A percentile compares a stretch with the other conserved stretches of the same genome.
phyloP scores from a whole-genome alignment of 37 sponge, comb jelly and placozoan genomes.

The Axinella damicornis region DNA sequence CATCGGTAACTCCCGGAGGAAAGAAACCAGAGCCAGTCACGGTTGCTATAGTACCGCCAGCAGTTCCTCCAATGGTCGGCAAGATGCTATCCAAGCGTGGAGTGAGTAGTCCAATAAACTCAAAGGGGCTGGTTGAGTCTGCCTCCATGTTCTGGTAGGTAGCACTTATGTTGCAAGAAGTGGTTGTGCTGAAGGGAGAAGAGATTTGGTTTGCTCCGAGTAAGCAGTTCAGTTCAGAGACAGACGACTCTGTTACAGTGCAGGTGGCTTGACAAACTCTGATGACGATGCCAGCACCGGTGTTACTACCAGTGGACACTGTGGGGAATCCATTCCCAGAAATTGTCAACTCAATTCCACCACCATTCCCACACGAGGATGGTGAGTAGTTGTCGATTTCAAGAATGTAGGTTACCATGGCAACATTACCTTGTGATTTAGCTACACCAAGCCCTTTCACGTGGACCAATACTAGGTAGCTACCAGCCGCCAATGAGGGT shows the following conservation, averaged over 20 bases:
- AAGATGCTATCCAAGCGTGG: conserved; percentile 61
- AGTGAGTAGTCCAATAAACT: conserved; percentile 52
- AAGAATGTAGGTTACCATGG: conserved; percentile 26
- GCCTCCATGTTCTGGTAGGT: neutral
- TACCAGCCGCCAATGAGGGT: conserved; percentile 53
- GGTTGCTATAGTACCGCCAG: conserved; percentile 89
- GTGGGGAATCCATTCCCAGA: conserved; percentile 70
- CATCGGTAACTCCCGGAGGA: conserved; percentile 10
- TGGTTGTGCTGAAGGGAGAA: neutral
- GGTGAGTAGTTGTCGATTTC: conserved; percentile 59
- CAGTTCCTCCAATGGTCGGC: conserved; percentile 83
- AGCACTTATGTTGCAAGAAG: neutral
- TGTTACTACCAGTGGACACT: neutral
- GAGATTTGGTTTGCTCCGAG: conserved; percentile 5
- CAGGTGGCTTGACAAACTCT: conserved; percentile 25
- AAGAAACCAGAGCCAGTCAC: conserved; percentile 76
- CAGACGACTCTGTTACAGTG: conserved; percentile 7
- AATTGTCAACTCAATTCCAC: conserved; percentile 66
- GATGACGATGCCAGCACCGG: conserved; percentile 15
- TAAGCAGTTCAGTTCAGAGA: conserved; percentile 38
- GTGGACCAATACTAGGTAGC: conserved; percentile 40
- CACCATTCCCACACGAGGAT: conserved; percentile 65
- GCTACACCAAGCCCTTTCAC: conserved; percentile 52
- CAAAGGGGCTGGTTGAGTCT: conserved; percentile 21
- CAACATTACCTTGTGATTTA: neutral